Conservation (phyloP, 2,113 vertebrate genomes). For the Mormoops blainvillei region DNA sequence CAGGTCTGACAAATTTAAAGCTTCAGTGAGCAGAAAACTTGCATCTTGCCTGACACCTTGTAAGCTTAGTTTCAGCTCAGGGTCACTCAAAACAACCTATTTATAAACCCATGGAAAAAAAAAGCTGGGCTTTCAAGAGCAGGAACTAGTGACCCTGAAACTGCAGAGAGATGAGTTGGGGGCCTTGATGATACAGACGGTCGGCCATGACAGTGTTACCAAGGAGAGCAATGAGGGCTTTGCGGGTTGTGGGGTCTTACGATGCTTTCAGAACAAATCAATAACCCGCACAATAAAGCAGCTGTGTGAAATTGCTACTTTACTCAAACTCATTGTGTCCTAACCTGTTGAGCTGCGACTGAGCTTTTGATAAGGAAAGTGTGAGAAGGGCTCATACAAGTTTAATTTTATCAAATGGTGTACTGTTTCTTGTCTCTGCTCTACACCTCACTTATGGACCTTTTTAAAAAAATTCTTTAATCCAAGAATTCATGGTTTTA, state of each 20-base stretch:
- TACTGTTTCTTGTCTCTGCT: not conserved
- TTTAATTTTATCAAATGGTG: constrained; percentile 27
- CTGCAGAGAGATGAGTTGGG: constrained; percentile 46
- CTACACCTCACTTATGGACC: not conserved
- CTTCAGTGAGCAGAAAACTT: constrained; percentile 70
- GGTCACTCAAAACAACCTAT: constrained; percentile 74
- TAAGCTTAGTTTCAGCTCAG: constrained; percentile 66
- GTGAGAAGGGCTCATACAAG: not conserved
- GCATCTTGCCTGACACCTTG: constrained; percentile 64
- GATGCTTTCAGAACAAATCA: constrained; percentile 73
- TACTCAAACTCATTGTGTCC: constrained; percentile 55
- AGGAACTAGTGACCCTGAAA: constrained; percentile 59
- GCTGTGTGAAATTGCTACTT: constrained; percentile 51
- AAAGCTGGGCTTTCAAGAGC: constrained; percentile 63
- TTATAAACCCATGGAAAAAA: constrained; percentile 64
- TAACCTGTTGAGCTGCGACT: constrained; percentile 56
- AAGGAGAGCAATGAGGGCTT: not conserved
- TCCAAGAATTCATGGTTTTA: not conserved
- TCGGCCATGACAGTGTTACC: not conserved
- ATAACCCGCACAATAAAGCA: constrained; percentile 65
- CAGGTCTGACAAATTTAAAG: constrained; percentile 59
- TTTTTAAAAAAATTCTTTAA: not conserved
- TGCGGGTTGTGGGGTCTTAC: constrained; percentile 34
- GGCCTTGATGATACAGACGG: constrained; percentile 51
- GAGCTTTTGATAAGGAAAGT: constrained; percentile 53